Base-by-base conservation (phyloP, 1,140 invertebrate species). In the Atopsyche davidsoni region DNA sequence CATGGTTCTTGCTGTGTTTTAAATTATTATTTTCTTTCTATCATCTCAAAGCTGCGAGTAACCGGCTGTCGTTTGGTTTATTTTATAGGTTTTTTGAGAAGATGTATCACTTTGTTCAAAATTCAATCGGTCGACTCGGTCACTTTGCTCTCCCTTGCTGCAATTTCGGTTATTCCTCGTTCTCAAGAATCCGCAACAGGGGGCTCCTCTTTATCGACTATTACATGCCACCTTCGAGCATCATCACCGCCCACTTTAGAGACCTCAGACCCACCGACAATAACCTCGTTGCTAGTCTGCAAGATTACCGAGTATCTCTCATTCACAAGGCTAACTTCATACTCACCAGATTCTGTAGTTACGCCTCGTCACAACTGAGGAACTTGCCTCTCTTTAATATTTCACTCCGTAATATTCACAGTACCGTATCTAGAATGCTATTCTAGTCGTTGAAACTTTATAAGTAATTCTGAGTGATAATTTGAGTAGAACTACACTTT, bases 1-100 rank as follows among this genome's bases (percentile, higher is more conserved):
- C 4, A 21, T 22, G 10, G 21, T 46, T 28, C 18, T 32, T 31
- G 13, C n/a, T 10, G 21, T 17, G 19, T 45, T 1, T 32, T 19
- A n/a, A 19, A 45, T 18, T n/a, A 21, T 10, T 40, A 21, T n/a
- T 22, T 22, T 14, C 38, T 4, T 40, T 21, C 13, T 21, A 21
- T 40, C 24, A 21, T n/a, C 7, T 18, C n/a, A n/a, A n/a, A n/a
- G n/a, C n/a, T n/a, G n/a, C n/a, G n/a, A n/a, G n/a, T n/a, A n/a
- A n/a, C n/a, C n/a, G n/a, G n/a, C n/a, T n/a, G n/a, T n/a, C n/a
- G n/a, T n/a, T n/a, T n/a, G n/a, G n/a, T n/a, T n/a, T n/a, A n/a
- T n/a, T n/a, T 57, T 57, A 46, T 57, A 57, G 55, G 55, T 57
- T 56, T 2, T 36, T 49, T 16, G 36, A 31, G 31, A 40, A 46